Base-by-base conservation (phyloP, 2,888 invertebrate species). In the Iselma pallidipennis region DNA sequence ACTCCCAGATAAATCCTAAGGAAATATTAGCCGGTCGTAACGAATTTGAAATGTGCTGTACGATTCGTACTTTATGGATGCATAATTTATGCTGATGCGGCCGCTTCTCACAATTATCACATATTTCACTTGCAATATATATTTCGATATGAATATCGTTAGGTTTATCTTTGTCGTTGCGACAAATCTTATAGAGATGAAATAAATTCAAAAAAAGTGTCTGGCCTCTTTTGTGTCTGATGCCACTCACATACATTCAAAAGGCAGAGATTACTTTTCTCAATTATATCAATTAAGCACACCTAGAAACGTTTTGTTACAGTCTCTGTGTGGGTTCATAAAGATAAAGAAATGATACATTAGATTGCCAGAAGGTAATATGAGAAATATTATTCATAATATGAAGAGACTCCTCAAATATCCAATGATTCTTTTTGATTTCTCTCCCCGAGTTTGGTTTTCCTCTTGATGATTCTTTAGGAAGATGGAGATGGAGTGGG, bases 1-100 rank as follows among this genome's bases (percentile, higher is more conserved):
- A 71, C 68, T 63, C 56, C 59, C 67, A 63, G 71, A 73, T 73
- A 71, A 70, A 66, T 69, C 65, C 61, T 67, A 58, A n/a, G 66
- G 63, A 71, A 68, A 70, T 72, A 71, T 70, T 69, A 68, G 67
- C 63, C 63, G 60, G 57, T 64, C 62, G 70, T 65, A 67, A 61
- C 68, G 67, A 68, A 69, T 70, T 68, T 64, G 66, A 69, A 70
- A 70, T 69, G 65, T 66, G 65, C 63, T 65, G 59, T 66, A 66
- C 67, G 62, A 65, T 65, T 67, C 62, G 52, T 66, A 62, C 64
- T 68, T 69, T 69, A 70, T 62, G 68, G 61, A 63, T 61, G 63
- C 66, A 61, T 67, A 62, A 67, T 69, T 69, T 67, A 66, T 65
- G 63, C 50, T 51, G 57, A 59, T 56, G 63, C 59, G 59, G 61